Percentiles rank a stretch among this genome's conserved stretches.
phyloP scores from a whole-genome alignment of 2,888 invertebrate species.

The Drosophila putrida region DNA sequence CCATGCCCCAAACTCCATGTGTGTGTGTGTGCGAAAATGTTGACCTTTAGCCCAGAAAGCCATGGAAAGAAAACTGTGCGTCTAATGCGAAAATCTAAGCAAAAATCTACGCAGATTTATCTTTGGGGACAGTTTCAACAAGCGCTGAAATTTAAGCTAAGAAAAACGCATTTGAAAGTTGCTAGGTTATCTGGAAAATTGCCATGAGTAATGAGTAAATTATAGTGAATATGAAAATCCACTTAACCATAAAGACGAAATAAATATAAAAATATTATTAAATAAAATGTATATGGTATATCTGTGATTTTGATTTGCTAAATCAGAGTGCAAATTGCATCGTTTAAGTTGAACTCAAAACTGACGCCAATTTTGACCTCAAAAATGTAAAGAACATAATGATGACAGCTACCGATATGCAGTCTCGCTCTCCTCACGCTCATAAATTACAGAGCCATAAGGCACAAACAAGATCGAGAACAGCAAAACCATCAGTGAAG shows the following conservation, averaged over 20 bases:
- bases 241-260: not conserved
- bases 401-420: conserved; percentile 81
- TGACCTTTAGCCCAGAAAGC: conserved; percentile 72
- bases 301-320: not conserved
- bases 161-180: conserved; percentile 17
- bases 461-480: conserved; percentile 69
- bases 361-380: conserved; percentile 58
- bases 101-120: conserved; percentile 69
- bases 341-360: conserved; percentile 36
- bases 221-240: conserved; percentile 2
- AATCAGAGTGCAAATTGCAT: conserved; percentile 25
- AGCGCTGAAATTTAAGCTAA: conserved; percentile 57
- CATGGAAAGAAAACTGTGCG: conserved; percentile 35
- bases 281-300: not conserved
- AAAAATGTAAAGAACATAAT: conserved; percentile 59
- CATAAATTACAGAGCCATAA: conserved; percentile 74
- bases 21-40: conserved; percentile 49
- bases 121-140: conserved; percentile 58
- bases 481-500: conserved; percentile 19
- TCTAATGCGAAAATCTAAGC: conserved; percentile 60
- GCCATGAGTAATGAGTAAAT: conserved; percentile 12
- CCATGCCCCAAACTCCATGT: conserved; percentile 4
- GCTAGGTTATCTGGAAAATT: conserved; percentile 25
- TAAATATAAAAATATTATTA: not conserved
- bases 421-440: conserved; percentile 46